Evolutionary conservation across 2,888 invertebrate species (phyloP), one percentile per base, ranked within the genome.

Genomic region (Laothoe populi): DNA sequence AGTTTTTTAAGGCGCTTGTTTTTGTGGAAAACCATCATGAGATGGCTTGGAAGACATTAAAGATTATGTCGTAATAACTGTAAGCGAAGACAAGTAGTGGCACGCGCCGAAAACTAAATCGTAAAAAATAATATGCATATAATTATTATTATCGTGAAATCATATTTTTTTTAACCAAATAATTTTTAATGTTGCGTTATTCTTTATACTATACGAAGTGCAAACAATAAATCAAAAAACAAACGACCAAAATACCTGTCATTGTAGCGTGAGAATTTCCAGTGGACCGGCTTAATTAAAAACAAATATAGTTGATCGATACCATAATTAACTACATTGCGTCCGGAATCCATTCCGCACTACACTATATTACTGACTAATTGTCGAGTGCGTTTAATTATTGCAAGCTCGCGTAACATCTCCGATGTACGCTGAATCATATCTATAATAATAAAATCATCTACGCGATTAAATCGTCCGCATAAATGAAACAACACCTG

Each of bases 321-420:
- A 68, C 67, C 75, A 76, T 79, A 75, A 81, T 79, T 80, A 45
- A 80, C 71, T 68, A 75, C 78, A 82, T 81, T 76, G 73, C 76
- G 68, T 73, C 75, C 70, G 70, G 74, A 68, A 77, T 74, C 63
- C 70, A 64, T 67, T 65, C 66, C 67, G 66, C 65, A 64, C 67
- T 71, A 57, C 64, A 59, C 60, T 67, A 66, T 71, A 79, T 75
- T 73, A 71, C 64, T 40, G 62, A 62, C 65, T 75, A 80, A 78
- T 79, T 75, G 72, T 70, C 66, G 72, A 74, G 71, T 73, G 74
- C 74, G 72, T 75, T 79, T 75, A 71, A 79, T 82, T 79, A 81
- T 72, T 68, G 76, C 72, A 67, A 71, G 73, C 70, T 67, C 65
- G 61, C 65, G 63, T 64, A 62, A 60, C 65, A 63, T 70, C 68